Evolutionary conservation across 2,888 invertebrate species (phyloP), one percentile per base, ranked within the genome.

Genomic region (Ceratothoa steindachneri): DNA sequence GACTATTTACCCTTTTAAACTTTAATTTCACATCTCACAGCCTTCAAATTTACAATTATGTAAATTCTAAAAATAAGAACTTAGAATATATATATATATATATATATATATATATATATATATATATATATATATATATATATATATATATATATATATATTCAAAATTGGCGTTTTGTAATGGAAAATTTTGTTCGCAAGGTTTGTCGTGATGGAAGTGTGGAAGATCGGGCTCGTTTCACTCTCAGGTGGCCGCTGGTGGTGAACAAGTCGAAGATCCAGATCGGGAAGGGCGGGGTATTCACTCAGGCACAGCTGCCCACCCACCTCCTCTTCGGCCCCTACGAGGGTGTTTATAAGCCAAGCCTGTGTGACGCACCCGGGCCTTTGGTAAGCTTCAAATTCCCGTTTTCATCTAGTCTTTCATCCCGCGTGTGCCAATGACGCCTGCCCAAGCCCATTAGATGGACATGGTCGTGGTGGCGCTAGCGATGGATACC

Each of bases 121-220:
- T 51, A 51, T 51, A 51, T 51, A 51, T 51, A 51, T 51, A 51
- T 51, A 51, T 51, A 51, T 51, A 51, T 51, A 51, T 51, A 51
- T 51, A 51, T 51, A 51, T 51, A 51, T 51, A 51, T 51, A 51
- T 51, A 2, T 51, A n/a, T n/a, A n/a, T n/a, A n/a, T n/a, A n/a
- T n/a, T n/a, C n/a, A n/a, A n/a, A n/a, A n/a, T n/a, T n/a, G n/a
- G n/a, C n/a, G n/a, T n/a, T n/a, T n/a, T n/a, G n/a, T n/a, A n/a
- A 9, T 41, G 41, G 7, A 41, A 9, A 9, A 9, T 41, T 15
- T 41, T 15, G 5, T 41, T 41, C 41, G n/a, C 22, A 24, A 60
- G 60, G 60, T 60, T 60, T 60, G 60, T 60, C 60, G 60, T 12
- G 60, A 60, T 24, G 60, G 60, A n/a, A 60, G 27, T 24, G 60